Base-by-base conservation (phyloP, 2,797 vertebrate genomes). In the Orientallactaga sibirica region DNA sequence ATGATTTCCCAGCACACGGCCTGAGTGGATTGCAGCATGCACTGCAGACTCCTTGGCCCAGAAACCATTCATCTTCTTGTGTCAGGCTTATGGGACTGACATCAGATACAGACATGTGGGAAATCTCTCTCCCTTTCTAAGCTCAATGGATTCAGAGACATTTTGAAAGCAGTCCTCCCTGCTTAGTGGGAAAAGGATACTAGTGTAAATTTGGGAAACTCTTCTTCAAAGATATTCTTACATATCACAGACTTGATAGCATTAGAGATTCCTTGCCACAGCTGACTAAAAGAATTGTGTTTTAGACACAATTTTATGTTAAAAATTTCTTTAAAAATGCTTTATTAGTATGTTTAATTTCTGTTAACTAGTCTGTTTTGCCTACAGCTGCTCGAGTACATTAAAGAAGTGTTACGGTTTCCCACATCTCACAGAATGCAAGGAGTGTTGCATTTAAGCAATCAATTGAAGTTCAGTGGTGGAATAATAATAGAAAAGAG, bases 21-120 rank as follows among this genome's bases (percentile, higher is more conserved):
- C 48, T 68, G 52, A 75, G 33, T 2, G 9, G 91, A 85, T 77
- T 71, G 61, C 71, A 91, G 14, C 41, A 77, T 58, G 55, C 55
- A 58, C 67, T 70, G 87, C 86, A 95, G 73, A 91, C n/a, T 83
- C 14, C 52, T 91, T 90, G 88, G 55, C 94, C 74, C 85, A 91
- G 80, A 84, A 85, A 71, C 70, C 7, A 83, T 92, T 91, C 62
- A 92, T 96, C 81, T 95, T 86, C 75, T 18, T 77, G 29, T 86
- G 85, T 48, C 75, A 95, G 90, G 12, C 88, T 95, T 90, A 75
- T 78, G 90, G 88, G 90, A 92, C 77, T 55, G 83, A 20, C 33
- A 75, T 74, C 74, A 80, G 84, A 68, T 86, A 80, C 62, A 96
- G 76, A 94, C 61, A 84, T 64, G 27, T 41, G 52, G 86, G 76